Conservation (phyloP, 1,140 invertebrate species). For the Temnothorax nylanderi region DNA sequence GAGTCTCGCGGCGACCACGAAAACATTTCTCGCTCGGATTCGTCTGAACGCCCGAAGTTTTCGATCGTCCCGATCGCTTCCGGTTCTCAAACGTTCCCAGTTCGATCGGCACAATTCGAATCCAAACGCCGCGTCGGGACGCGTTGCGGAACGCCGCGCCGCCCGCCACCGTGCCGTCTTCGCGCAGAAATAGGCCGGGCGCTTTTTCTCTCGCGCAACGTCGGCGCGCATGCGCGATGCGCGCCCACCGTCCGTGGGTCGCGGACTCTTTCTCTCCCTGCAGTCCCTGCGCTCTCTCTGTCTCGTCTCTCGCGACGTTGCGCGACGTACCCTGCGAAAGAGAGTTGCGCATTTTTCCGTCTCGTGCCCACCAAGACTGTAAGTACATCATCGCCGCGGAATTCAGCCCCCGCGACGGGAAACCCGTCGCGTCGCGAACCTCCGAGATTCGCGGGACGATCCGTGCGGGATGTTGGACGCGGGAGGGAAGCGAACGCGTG, state of each 20-base stretch:
- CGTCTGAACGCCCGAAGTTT: no score
- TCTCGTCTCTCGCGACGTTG: constrained; percentile 68
- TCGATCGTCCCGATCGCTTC: no score
- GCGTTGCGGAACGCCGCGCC: no score
- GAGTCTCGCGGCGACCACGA: no score
- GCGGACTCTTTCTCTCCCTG: constrained; percentile 18
- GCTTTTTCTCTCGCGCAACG: constrained; percentile 44
- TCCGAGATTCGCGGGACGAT: background rate
- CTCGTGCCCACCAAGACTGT: constrained; percentile 70
- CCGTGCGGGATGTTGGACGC: background rate
- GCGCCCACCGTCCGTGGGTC: constrained; percentile 18
- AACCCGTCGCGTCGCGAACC: background rate
- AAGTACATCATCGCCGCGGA: constrained; percentile 67
- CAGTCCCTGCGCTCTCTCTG: background rate
- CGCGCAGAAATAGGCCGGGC: constrained; percentile 42
- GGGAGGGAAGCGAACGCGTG: background rate
- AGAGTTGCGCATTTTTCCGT: constrained; percentile 67
- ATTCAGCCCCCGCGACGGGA: background rate
- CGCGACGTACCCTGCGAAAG: constrained; percentile 61
- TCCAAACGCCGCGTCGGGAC: no score
- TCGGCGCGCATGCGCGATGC: constrained; percentile 49
- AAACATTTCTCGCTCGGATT: no score
- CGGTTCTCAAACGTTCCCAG: background rate
- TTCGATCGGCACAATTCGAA: background rate
- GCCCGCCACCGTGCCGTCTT: background rate